A percentile compares a stretch with the other conserved stretches of the same genome.
phyloP scores from a whole-genome alignment of 2,797 vertebrate species.

The Oreochromis mossambicus region DNA sequence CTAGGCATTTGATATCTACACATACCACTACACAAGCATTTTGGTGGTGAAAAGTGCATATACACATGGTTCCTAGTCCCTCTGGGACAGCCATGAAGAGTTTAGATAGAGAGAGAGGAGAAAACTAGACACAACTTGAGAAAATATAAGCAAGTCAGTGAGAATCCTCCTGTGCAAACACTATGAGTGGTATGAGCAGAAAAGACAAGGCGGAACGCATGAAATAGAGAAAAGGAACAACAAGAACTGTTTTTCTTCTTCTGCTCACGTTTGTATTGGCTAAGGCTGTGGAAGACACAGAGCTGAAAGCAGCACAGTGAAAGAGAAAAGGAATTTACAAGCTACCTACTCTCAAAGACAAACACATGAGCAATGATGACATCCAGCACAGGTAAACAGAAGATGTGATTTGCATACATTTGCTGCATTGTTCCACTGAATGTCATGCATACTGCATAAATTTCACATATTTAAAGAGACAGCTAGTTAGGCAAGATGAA shows the following conservation, averaged over 20 bases:
- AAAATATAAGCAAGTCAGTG: background rate
- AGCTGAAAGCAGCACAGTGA: background rate
- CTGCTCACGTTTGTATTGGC: slow-evolving; percentile 19
- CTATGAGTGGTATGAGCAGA: background rate
- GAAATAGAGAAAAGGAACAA: background rate
- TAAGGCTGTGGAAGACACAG: background rate
- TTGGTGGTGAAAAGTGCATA: background rate
- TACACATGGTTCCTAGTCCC: slow-evolving; percentile 20
- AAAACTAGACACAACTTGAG: background rate
- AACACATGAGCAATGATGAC: slow-evolving; percentile 5
- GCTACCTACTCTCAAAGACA: slow-evolving; percentile 12
- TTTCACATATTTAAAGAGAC: slow-evolving; percentile 13
- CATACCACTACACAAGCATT: background rate
- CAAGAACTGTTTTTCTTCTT: background rate
- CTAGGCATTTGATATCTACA: background rate
- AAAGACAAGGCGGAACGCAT: background rate
- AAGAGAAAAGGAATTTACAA: background rate
- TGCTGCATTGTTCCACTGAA: background rate
- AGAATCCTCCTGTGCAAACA: slow-evolving; percentile 2
- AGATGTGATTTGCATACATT: slow-evolving; percentile 29
- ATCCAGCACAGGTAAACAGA: slow-evolving; percentile 12
- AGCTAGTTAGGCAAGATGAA: slow-evolving; percentile 33
- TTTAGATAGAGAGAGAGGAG: slow-evolving; percentile 1
- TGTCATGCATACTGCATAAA: background rate
- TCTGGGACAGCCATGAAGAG: slow-evolving; percentile 26